Percentiles rank a stretch among this genome's conserved stretches.
phyloP scores from a whole-genome alignment of 2,888 invertebrate genomes.

The Patella depressa region DNA sequence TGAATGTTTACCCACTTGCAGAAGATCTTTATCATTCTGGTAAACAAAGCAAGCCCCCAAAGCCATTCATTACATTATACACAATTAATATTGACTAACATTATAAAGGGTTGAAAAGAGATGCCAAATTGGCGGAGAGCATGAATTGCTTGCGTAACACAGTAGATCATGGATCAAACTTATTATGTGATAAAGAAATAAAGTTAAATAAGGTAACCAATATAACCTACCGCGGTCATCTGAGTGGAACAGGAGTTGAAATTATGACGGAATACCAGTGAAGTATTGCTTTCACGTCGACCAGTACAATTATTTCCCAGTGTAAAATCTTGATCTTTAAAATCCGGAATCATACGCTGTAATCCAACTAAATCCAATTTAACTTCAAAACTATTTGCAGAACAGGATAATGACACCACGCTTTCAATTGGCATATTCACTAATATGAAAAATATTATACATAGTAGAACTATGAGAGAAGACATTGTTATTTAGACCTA shows the following conservation, averaged over 20 bases:
- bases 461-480: background rate
- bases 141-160: no score
- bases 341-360: background rate
- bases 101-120: no score
- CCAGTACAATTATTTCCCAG: background rate
- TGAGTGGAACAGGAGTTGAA: background rate
- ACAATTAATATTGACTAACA: no score
- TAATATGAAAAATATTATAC: background rate
- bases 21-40: no score
- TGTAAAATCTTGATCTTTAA: background rate
- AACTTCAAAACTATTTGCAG: background rate
- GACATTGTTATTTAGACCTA: no score
- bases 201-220: no score
- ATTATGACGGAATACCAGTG: background rate
- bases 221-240: background rate
- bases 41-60: no score
- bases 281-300: background rate
- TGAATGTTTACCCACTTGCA: no score
- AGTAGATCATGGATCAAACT: no score
- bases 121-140: no score
- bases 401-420: background rate
- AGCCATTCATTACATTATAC: no score
- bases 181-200: no score
- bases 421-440: background rate
- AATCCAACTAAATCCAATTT: background rate